These are phyloP conservation scores for Temnothorax rugatulus DNA, from an alignment of 2,888 invertebrate species.

Conservation along the genomic window DNA sequence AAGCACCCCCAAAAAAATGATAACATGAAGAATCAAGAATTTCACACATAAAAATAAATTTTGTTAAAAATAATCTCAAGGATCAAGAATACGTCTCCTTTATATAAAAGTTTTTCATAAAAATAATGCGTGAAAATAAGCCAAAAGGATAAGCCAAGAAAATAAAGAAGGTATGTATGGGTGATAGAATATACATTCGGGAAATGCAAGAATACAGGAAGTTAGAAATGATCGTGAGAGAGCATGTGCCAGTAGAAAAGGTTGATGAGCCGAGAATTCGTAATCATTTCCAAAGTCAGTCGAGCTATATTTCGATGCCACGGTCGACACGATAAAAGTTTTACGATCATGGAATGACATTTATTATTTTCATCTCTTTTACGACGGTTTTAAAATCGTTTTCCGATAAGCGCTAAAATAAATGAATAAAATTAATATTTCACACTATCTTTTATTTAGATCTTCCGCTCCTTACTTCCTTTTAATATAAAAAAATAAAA, in stretches of 20 bases:
- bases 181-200: not conserved
- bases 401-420: not conserved
- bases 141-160: not conserved
- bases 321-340: conserved; percentile 27
- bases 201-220: not conserved
- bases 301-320: conserved; percentile 13
- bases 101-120: not conserved
- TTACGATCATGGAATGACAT: conserved; percentile 11
- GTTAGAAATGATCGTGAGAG: conserved; percentile 6
- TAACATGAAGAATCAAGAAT: not conserved
- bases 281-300: conserved; percentile 17
- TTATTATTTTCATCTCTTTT: conserved; percentile 27
- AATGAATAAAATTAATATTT: conserved; percentile 34
- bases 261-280: conserved; percentile 19
- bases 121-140: not conserved
- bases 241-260: not conserved
- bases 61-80: not conserved
- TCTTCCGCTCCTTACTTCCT: not conserved
- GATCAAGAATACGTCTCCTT: not conserved
- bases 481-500: not conserved
- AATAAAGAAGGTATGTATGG: not conserved
- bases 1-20: not conserved
- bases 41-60: not conserved
- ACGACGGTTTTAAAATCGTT: conserved; percentile 17
- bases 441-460: conserved; percentile 10